phyloP scores from a whole-genome alignment of 2,888 invertebrate genomes.

The Pandemis cinnamomeana region DNA sequence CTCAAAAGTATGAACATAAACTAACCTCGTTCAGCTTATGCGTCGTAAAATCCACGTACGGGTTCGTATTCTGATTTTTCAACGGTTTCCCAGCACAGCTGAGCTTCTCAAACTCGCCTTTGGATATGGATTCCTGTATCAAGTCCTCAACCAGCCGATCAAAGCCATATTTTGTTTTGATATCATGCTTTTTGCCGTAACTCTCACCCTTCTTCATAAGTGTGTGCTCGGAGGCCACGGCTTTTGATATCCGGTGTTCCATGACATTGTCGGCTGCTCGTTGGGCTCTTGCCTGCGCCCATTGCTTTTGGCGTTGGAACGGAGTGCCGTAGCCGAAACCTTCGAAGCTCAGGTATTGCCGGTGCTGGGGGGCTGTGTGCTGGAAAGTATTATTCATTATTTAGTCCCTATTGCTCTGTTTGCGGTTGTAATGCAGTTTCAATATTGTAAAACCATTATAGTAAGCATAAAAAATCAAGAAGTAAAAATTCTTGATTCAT shows the following conservation, averaged over 20 bases:
- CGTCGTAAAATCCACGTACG: slow-evolving; percentile 94
- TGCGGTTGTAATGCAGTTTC: too few relatives aligned
- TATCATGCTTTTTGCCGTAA: slow-evolving; percentile 87
- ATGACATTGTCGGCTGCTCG: slow-evolving; percentile 87
- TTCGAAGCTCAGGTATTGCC: slow-evolving; percentile 91
- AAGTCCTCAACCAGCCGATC: slow-evolving; percentile 96
- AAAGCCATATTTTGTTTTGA: slow-evolving; percentile 92
- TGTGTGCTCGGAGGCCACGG: slow-evolving; percentile 85
- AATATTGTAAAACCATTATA: too few relatives aligned
- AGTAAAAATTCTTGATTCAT: too few relatives aligned
- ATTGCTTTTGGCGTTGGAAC: slow-evolving; percentile 91
- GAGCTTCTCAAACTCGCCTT: slow-evolving; percentile 94
- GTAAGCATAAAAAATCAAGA: too few relatives aligned
- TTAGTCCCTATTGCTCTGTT: not conserved
- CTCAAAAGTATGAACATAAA: not conserved
- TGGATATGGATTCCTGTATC: slow-evolving; percentile 95
- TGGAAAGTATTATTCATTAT: slow-evolving; percentile 56
- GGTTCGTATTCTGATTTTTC: slow-evolving; percentile 88
- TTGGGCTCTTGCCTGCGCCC: slow-evolving; percentile 87
- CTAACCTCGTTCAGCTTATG: slow-evolving; percentile 92
- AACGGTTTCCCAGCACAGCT: slow-evolving; percentile 93
- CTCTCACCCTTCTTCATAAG: slow-evolving; percentile 86
- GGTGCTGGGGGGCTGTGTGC: slow-evolving; percentile 95
- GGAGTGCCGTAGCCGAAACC: slow-evolving; percentile 92
- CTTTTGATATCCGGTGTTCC: slow-evolving; percentile 86